Evolutionary conservation across 2,113 vertebrate species (phyloP), one percentile per base, ranked within the genome.

Genomic region (Thalassoma bifasciatum): DNA sequence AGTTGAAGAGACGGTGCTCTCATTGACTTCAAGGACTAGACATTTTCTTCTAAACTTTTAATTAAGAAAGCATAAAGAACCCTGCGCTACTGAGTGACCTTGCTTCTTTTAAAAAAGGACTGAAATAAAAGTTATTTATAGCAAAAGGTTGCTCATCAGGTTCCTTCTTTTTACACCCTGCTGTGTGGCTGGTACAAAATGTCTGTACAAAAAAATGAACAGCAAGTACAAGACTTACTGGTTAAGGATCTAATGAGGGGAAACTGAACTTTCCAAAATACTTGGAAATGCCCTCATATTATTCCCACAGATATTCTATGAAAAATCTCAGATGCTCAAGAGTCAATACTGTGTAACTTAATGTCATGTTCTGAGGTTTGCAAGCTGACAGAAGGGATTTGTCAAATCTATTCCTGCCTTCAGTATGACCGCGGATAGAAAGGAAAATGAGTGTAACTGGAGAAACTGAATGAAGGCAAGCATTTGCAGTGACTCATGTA

Each of bases 291-390:
- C 40, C 37, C 37, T 7, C 12, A 60, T 22, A 36, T 24, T 61
- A 8, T n/a, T 71, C 21, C 11, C 1, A 0, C 24, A 34, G n/a
- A 42, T 44, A 22, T 62, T 21, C 34, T 21, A 1, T 10, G n/a
- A 14, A 63, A 13, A 54, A 13, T 34, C 19, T 54, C 59, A 53
- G n/a, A 24, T 63, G 59, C 30, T 72, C n/a, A 63, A n/a, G 21
- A 11, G 54, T 42, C 10, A 42, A 42, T 42, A 42, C 38, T 40
- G 38, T 42, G 40, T 40, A 30, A 59, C 56, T 37, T 21, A 23
- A 22, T 46, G 22, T 60, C 67, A 26, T 60, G 44, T 40, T 51
- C 30, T 21, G 47, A 38, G 5, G 67, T 23, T 19, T 8, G 22
- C 5, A 1, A 21, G 10, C 12, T 42, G 21, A 56, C 40, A 19